Evolutionary conservation across 2,888 invertebrate genomes (phyloP).

Genomic region (Brachyopa scutellaris): DNA sequence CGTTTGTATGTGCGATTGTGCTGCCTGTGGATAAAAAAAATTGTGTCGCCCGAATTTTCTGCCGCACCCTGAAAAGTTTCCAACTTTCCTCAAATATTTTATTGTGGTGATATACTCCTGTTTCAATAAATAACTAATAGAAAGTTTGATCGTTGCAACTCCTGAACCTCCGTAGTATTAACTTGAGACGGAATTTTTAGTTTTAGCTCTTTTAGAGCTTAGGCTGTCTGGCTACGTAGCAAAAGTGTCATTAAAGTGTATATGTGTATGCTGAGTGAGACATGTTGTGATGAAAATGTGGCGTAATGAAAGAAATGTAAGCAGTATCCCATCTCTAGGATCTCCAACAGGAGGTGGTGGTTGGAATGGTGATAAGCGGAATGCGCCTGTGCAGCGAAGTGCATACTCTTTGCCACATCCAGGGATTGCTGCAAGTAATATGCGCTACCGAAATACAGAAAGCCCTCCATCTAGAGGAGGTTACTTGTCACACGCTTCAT

Average conservation of each 20-base stretch:
- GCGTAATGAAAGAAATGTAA: slow-evolving; percentile 70
- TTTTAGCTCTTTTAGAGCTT: slow-evolving; percentile 22
- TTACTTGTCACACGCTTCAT: slow-evolving; percentile 72
- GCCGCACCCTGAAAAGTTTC: slow-evolving; percentile 67
- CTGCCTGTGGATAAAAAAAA: slow-evolving; percentile 57
- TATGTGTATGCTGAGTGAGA: slow-evolving; percentile 50
- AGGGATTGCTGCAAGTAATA: slow-evolving; percentile 75
- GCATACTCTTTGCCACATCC: slow-evolving; percentile 76
- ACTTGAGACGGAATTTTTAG: slow-evolving; percentile 1
- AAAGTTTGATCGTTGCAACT: neutral
- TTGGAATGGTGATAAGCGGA: slow-evolving; percentile 69
- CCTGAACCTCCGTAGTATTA: neutral
- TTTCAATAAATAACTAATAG: neutral
- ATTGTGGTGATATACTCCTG: slow-evolving; percentile 4
- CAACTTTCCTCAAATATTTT: slow-evolving; percentile 35
- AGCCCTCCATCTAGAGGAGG: slow-evolving; percentile 54
- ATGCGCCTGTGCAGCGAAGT: slow-evolving; percentile 74
- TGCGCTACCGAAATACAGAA: slow-evolving; percentile 73
- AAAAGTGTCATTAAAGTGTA: slow-evolving; percentile 53
- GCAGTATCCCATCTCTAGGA: slow-evolving; percentile 59
- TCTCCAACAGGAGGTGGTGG: slow-evolving; percentile 51
- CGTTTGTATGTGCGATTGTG: slow-evolving; percentile 44
- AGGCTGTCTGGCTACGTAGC: slow-evolving; percentile 58
- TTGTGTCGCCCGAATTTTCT: slow-evolving; percentile 59
- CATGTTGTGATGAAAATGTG: slow-evolving; percentile 71